Evolutionary conservation across 2,888 invertebrate genomes (phyloP).

Genomic region (Diarsia rubi): DNA sequence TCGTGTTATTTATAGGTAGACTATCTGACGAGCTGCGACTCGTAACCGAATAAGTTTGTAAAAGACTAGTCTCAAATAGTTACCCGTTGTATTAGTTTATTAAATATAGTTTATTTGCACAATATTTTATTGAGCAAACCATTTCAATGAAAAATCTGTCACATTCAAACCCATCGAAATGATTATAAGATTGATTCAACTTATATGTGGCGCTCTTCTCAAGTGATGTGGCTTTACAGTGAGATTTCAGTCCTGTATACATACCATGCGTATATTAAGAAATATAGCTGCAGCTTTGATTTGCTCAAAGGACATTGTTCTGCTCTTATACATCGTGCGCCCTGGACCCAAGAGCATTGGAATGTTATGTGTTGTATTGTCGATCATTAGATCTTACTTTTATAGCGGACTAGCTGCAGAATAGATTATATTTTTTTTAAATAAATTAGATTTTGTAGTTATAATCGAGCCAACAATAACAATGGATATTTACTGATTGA

Average conservation of each 20-base stretch:
- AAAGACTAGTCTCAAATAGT: constrained; percentile 57
- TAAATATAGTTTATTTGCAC: background rate
- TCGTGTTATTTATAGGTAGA: constrained; percentile 15
- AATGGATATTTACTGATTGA: too few species aligned
- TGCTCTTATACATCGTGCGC: too few species aligned
- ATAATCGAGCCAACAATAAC: too few species aligned
- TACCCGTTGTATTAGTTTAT: constrained; percentile 39
- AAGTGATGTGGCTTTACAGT: background rate
- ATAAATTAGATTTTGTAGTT: too few species aligned
- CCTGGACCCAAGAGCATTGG: too few species aligned
- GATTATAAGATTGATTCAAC: constrained; percentile 14
- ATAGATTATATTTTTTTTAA: too few species aligned
- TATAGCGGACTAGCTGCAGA: too few species aligned
- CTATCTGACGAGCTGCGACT: background rate
- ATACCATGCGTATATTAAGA: too few species aligned
- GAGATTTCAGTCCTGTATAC: too few species aligned
- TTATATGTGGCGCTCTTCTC: background rate
- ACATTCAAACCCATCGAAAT: constrained; percentile 37
- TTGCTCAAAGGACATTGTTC: too few species aligned
- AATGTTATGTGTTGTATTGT: too few species aligned
- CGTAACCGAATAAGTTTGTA: constrained; percentile 19
- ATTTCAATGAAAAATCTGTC: background rate
- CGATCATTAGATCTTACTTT: too few species aligned
- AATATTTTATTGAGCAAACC: background rate
- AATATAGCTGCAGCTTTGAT: background rate